Evolutionary conservation across 2,113 vertebrate genomes (phyloP).

Genomic region (Equus przewalskii): DNA sequence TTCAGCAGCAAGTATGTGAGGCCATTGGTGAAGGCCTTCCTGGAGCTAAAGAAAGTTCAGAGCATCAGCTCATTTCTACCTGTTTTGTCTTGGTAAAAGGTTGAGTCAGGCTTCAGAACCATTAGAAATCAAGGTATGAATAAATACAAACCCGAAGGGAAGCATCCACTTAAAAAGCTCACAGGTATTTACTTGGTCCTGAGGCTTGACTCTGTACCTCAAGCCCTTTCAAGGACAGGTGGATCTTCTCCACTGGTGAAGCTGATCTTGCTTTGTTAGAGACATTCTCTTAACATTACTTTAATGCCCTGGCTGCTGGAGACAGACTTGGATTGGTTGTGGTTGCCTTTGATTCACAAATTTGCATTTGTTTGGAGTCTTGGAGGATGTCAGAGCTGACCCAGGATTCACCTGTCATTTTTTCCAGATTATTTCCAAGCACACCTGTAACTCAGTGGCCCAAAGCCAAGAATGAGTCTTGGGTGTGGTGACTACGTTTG

Average conservation of each 20-base stretch:
- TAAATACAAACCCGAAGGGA: not conserved
- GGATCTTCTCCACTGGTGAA: not conserved
- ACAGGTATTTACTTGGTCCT: not conserved
- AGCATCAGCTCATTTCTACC: not conserved
- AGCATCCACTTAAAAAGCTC: not conserved
- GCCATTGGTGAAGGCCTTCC: not conserved
- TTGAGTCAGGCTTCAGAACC: not conserved
- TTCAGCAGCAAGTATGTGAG: not conserved
- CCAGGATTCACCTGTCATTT: not conserved
- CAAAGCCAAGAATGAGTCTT: not conserved
- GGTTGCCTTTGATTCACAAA: conserved; percentile 54
- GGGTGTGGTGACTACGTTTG: not conserved
- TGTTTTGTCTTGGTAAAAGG: not conserved
- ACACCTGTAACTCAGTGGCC: not conserved
- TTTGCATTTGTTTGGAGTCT: not conserved
- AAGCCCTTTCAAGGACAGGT: not conserved
- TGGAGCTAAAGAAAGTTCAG: not conserved
- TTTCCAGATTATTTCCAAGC: not conserved
- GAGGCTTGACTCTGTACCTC: not conserved
- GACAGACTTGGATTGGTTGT: not conserved
- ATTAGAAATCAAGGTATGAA: not conserved
- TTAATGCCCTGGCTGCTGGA: not conserved
- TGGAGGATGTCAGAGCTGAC: not conserved
- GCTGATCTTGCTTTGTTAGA: conserved; percentile 7
- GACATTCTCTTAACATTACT: not conserved